Percentiles rank a stretch among this genome's conserved stretches.
Conservation (phyloP, 2,113 vertebrate species). For the Sterna hirundo region DNA sequence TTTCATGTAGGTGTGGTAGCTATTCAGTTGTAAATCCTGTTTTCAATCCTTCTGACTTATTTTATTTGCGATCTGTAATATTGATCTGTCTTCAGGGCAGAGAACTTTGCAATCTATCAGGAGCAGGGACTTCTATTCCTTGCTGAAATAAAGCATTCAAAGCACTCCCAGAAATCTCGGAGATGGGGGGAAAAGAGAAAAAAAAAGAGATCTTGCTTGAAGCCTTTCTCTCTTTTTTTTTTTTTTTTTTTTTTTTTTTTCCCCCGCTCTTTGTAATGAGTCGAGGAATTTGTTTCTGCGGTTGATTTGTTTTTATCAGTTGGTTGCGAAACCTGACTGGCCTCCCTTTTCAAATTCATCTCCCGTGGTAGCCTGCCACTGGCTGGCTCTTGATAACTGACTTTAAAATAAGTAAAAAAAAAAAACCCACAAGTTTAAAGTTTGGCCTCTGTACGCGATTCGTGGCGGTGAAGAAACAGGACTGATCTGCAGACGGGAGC, state of each 20-base stretch:
- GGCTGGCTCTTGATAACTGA: background rate
- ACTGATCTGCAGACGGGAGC: background rate
- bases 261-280: background rate
- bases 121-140: conserved; percentile 26
- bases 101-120: background rate
- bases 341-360: background rate
- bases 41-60: conserved; percentile 59
- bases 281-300: background rate
- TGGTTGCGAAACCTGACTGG: conserved; percentile 36
- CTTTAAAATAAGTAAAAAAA: background rate
- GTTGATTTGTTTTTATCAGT: conserved; percentile 48
- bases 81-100: conserved; percentile 56
- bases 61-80: conserved; percentile 61
- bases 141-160: conserved; percentile 27
- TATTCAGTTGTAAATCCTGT: conserved; percentile 66
- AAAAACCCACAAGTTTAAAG: background rate
- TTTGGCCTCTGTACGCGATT: background rate
- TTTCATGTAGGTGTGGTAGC: conserved; percentile 59
- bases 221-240: background rate
- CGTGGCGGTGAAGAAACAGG: background rate
- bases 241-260: accelerated
- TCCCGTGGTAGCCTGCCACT: conserved; percentile 9
- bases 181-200: background rate
- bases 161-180: background rate
- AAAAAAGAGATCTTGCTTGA: background rate